Percentiles rank a stretch among this genome's conserved stretches.
These are phyloP conservation scores for Pseudopipra pipra DNA, from an alignment of 2,113 vertebrate genomes.

Conservation along the genomic window DNA sequence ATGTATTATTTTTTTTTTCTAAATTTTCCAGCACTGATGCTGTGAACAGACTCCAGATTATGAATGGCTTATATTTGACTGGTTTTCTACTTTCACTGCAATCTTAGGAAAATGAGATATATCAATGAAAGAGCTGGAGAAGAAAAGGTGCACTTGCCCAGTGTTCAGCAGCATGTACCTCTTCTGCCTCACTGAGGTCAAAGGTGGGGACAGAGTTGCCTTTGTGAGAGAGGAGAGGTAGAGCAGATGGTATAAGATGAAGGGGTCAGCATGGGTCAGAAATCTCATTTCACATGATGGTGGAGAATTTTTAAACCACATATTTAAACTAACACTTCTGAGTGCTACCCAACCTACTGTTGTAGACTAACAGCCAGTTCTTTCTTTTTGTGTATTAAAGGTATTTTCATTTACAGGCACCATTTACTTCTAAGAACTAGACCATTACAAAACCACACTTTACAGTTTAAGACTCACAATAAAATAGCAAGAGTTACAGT, in stretches of 20 bases:
- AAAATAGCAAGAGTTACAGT: neutral
- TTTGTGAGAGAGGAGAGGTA: neutral
- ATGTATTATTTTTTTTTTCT: neutral
- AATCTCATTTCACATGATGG: neutral
- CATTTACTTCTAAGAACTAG: neutral
- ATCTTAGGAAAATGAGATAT: neutral
- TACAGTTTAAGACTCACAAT: slow-evolving; percentile 2
- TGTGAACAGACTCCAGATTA: neutral
- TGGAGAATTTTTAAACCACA: neutral
- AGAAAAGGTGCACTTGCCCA: neutral
- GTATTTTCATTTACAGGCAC: neutral
- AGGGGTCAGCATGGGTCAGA: neutral
- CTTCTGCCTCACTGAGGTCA: neutral
- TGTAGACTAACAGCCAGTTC: neutral
- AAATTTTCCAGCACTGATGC: neutral
- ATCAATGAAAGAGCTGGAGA: neutral
- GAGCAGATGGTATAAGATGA: neutral
- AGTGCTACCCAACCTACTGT: neutral
- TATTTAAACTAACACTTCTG: neutral
- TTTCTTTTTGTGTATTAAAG: neutral
- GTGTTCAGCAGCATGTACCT: neutral
- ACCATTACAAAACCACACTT: neutral
- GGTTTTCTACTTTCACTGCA: neutral
- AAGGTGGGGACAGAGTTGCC: neutral
- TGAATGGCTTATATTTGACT: neutral